Evolutionary conservation across 2,888 invertebrate genomes (phyloP).

Genomic region (Colostygia pectinataria): DNA sequence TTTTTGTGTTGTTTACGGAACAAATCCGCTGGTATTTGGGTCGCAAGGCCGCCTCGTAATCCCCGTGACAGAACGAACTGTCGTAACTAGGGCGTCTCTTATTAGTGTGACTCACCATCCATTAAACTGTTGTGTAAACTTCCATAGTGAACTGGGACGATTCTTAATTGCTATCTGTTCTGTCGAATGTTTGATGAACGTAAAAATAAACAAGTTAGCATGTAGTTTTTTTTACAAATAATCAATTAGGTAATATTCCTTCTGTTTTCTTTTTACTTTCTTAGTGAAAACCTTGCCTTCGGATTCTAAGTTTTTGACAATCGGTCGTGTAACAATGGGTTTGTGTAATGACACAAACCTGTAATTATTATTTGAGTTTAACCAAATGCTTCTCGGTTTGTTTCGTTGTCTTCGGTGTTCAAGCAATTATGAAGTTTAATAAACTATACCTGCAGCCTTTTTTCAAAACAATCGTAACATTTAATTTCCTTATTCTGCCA

Average conservation of each 20-base stretch:
- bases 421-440: neutral
- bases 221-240: too few relatives aligned
- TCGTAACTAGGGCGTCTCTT: constrained; percentile 52
- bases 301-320: too few relatives aligned
- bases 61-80: constrained; percentile 52
- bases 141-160: constrained; percentile 34
- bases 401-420: too few relatives aligned
- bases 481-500: constrained; percentile 42
- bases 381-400: too few relatives aligned
- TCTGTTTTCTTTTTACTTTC: too few relatives aligned
- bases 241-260: too few relatives aligned
- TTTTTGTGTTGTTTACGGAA: constrained; percentile 50
- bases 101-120: constrained; percentile 49
- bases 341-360: too few relatives aligned
- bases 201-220: too few relatives aligned
- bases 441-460: constrained; percentile 6
- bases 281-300: too few relatives aligned
- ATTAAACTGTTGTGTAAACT: constrained; percentile 48
- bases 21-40: constrained; percentile 59
- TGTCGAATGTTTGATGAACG: constrained; percentile 1
- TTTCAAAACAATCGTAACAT: constrained; percentile 23
- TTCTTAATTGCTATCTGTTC: constrained; percentile 5
- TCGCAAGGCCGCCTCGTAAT: constrained; percentile 57
- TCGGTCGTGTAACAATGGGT: too few relatives aligned
- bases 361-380: too few relatives aligned